Conservation (phyloP, 2,113 vertebrate species). For the Mellivora capensis region DNA sequence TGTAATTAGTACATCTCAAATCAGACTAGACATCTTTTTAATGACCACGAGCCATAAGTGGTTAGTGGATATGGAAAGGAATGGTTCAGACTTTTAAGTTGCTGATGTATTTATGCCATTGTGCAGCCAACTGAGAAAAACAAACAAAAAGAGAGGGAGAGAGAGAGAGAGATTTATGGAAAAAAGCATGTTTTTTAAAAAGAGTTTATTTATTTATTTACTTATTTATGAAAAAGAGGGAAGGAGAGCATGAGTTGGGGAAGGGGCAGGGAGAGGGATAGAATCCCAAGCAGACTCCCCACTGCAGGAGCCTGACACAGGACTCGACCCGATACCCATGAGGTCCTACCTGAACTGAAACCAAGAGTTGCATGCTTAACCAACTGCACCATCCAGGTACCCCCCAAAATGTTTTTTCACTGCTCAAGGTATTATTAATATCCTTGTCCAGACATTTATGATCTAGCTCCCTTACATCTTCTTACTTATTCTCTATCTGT, state of each 20-base stretch:
- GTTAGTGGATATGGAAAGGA: neutral
- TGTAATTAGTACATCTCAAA: neutral
- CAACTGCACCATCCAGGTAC: neutral
- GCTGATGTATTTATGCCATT: neutral
- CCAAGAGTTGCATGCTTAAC: neutral
- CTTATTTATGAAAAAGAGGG: too few relatives aligned
- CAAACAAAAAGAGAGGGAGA: too few relatives aligned
- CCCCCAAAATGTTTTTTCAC: neutral
- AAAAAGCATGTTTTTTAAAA: neutral
- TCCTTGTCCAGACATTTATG: neutral
- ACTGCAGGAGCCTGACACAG: neutral
- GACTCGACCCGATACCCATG: neutral
- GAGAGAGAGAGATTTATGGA: neutral
- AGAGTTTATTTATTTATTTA: neutral
- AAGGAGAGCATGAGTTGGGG: too few relatives aligned
- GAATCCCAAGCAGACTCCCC: neutral
- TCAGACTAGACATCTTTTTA: neutral
- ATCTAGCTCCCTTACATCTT: neutral
- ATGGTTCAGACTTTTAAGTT: neutral
- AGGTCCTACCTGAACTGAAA: too few relatives aligned
- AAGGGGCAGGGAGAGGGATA: too few relatives aligned
- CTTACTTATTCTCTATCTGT: neutral
- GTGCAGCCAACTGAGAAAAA: neutral
- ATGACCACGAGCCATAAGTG: neutral
- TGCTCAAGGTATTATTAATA: neutral